Base-by-base conservation (phyloP, 2,888 invertebrate species). In the Ochropleura leucogaster region DNA sequence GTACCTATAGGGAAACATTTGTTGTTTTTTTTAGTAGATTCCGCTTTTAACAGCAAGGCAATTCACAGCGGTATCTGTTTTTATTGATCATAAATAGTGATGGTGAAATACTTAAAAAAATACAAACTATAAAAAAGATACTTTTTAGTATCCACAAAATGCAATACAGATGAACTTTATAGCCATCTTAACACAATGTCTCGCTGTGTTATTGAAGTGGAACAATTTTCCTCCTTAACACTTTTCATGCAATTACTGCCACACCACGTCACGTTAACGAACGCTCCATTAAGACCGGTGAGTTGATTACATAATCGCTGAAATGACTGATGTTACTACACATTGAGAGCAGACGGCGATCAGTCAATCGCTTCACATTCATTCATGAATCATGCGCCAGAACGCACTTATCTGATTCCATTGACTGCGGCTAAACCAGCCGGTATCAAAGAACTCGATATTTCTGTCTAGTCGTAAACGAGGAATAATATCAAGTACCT, bases 251-350 rank as follows among this genome's bases (percentile, higher is more conserved):
- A 68, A 60, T 70, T 68, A 49, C 62, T 40, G 51, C 20, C 53
- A 53, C 51, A 65, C 40, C 59, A 51, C 51, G 44, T 68, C 60
- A 20, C 62, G 49, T 64, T 78, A 42, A 62, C 64, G 40, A 57
- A 55, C 10, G 46, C 44, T 57, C 64, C 49, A 65, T 78, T 68
- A 59, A 57, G 42, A 68, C 40, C 60, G 20, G 68, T 40, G 67
- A 60, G 72, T 68, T 55, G 79, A 83, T 83, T 14, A 47, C 72
- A 30, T 72, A 79, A 80, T 57, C 59, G 55, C 62, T 72, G 42
- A 74, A 84, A 80, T 80, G 59, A 60, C 63, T 64, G 72, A 60
- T 83, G 62, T 63, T 47, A 46, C 51, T 47, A 64, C 44, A 77
- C 77, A 51, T 78, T 68, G 42, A 65, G 68, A 60, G 49, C 53